Evolutionary conservation across 2,113 vertebrate species (phyloP).

Genomic region (Myodes glareolus): DNA sequence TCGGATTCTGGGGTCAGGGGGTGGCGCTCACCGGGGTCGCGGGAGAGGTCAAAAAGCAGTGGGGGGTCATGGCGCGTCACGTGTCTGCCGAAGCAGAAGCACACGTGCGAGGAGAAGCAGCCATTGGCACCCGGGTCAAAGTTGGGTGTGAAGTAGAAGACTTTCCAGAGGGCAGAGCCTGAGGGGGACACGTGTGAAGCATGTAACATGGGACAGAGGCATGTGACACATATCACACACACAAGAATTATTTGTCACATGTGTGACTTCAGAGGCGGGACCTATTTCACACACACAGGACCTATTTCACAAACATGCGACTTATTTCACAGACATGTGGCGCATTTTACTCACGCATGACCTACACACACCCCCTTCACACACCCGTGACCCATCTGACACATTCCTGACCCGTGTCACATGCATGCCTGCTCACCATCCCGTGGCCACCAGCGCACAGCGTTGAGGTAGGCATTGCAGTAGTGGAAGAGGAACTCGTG

Average conservation of each 20-base stretch:
- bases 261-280: too few species aligned
- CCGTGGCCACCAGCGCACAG: constrained; percentile 85
- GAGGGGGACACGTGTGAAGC: neutral
- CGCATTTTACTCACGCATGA: too few species aligned
- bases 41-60: constrained; percentile 88
- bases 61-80: constrained; percentile 87
- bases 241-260: too few species aligned
- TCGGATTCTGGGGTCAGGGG: constrained; percentile 81
- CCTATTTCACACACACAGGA: too few species aligned
- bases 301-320: too few species aligned
- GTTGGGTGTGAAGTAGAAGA: neutral
- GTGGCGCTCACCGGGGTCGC: constrained; percentile 87
- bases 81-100: constrained; percentile 81
- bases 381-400: too few species aligned
- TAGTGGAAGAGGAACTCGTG: constrained; percentile 95
- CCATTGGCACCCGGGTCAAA: neutral
- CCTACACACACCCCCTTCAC: too few species aligned
- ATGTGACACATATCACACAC: too few species aligned
- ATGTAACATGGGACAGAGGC: neutral
- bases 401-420: too few species aligned
- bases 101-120: constrained; percentile 5
- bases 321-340: too few species aligned
- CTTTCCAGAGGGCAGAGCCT: neutral
- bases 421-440: neutral
- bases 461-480: constrained; percentile 88